phyloP scores from a whole-genome alignment of 2,888 invertebrate genomes.

The Agrotis ipsilon region DNA sequence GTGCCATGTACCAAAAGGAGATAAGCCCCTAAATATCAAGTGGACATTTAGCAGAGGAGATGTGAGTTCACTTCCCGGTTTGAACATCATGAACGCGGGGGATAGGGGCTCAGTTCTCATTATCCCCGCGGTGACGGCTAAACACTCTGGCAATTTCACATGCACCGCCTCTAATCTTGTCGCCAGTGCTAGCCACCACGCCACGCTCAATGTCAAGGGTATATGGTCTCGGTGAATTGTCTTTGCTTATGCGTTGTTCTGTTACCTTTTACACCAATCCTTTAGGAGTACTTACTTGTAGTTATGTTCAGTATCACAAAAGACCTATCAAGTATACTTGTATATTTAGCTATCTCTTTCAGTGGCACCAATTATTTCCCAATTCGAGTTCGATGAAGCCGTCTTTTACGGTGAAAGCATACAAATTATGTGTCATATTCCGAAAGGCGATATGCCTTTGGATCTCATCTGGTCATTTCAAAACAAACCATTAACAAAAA shows the following conservation, averaged over 20 bases:
- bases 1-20: constrained; percentile 93
- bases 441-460: constrained; percentile 94
- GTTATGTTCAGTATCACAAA: constrained; percentile 39
- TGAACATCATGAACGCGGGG: constrained; percentile 92
- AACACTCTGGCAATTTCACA: constrained; percentile 93
- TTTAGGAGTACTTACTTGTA: constrained; percentile 44
- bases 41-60: constrained; percentile 94
- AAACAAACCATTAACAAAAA: constrained; percentile 86
- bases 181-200: constrained; percentile 91
- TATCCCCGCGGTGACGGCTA: constrained; percentile 93
- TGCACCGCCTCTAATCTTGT: constrained; percentile 92
- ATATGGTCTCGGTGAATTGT: constrained; percentile 77
- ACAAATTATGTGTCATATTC: constrained; percentile 90
- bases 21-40: constrained; percentile 93
- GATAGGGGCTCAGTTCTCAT: constrained; percentile 93
- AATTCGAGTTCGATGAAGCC: constrained; percentile 91
- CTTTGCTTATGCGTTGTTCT: constrained; percentile 79
- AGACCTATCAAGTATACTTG: constrained; percentile 41
- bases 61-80: constrained; percentile 90
- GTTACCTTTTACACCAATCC: constrained; percentile 62
- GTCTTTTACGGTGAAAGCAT: constrained; percentile 91
- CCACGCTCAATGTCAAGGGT: constrained; percentile 93
- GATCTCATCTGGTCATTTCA: constrained; percentile 93
- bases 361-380: constrained; percentile 92
- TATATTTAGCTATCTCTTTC: constrained; percentile 75